Evolutionary conservation across 1,140 invertebrate genomes (phyloP).

Genomic region (Caenorhabditis briggsae): DNA sequence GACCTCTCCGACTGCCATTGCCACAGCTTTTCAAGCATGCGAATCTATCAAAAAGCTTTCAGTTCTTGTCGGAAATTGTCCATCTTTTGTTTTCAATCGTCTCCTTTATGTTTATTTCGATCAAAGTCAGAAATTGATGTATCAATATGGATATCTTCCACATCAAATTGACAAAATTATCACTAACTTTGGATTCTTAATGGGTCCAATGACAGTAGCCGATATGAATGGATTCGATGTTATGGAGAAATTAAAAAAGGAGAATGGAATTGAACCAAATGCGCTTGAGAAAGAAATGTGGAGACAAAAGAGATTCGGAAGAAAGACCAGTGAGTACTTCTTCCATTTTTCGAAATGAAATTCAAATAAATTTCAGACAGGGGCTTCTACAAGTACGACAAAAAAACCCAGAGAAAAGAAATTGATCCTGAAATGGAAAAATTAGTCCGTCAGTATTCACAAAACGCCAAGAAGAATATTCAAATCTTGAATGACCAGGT

Average conservation of each 20-base stretch:
- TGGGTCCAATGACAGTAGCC: slow-evolving; percentile 76
- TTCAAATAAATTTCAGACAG: slow-evolving; percentile 21
- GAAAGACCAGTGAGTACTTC: slow-evolving; percentile 62
- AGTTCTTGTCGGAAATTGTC: slow-evolving; percentile 78
- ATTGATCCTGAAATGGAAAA: slow-evolving; percentile 60
- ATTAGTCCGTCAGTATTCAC: slow-evolving; percentile 28
- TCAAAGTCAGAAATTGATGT: slow-evolving; percentile 70
- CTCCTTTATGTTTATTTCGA: slow-evolving; percentile 69
- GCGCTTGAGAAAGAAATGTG: slow-evolving; percentile 61
- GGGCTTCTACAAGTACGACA: slow-evolving; percentile 64
- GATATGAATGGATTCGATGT: slow-evolving; percentile 77
- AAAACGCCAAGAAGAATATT: slow-evolving; percentile 11
- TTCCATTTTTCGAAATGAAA: background rate
- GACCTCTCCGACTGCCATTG: slow-evolving; percentile 78
- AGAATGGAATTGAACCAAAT: slow-evolving; percentile 59
- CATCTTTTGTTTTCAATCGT: slow-evolving; percentile 78
- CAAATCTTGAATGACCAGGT: slow-evolving; percentile 35
- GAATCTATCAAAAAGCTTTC: slow-evolving; percentile 78
- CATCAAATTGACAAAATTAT: slow-evolving; percentile 76
- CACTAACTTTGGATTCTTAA: slow-evolving; percentile 78
- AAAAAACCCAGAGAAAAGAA: slow-evolving; percentile 54
- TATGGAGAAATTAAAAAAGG: slow-evolving; percentile 57
- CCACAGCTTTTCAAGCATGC: slow-evolving; percentile 78
- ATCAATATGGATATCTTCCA: slow-evolving; percentile 77
- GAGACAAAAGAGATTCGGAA: slow-evolving; percentile 59